These are phyloP conservation scores for Nemapogon koenigi DNA, from an alignment of 2,888 invertebrate species.

Conservation along the genomic window DNA sequence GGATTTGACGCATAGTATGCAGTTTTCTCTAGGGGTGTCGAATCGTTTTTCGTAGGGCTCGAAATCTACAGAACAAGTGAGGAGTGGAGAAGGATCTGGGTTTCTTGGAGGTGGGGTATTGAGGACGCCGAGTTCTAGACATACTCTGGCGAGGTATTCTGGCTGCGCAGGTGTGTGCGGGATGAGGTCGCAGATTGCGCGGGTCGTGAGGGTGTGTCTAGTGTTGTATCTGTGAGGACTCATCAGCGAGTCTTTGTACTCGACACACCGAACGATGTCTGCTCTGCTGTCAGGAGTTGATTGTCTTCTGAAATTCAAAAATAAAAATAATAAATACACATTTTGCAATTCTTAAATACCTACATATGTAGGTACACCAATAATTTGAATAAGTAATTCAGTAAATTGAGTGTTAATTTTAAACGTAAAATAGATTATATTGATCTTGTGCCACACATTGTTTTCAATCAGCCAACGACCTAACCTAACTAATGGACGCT, in stretches of 20 bases:
- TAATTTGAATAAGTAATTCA: too few relatives aligned
- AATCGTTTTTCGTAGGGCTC: constrained; percentile 37
- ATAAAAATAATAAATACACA: neutral
- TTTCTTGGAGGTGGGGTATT: constrained; percentile 26
- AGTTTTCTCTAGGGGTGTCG: constrained; percentile 40
- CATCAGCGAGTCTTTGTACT: constrained; percentile 36
- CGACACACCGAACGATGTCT: constrained; percentile 56
- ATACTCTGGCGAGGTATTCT: constrained; percentile 52
- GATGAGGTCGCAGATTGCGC: constrained; percentile 48
- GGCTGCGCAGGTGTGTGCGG: constrained; percentile 26
- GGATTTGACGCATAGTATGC: constrained; percentile 45
- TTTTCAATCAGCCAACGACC: too few relatives aligned
- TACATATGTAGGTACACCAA: too few relatives aligned
- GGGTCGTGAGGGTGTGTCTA: constrained; percentile 25
- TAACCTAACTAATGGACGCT: too few relatives aligned
- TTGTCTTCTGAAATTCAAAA: constrained; percentile 31
- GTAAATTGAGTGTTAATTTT: too few relatives aligned
- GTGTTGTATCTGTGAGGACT: constrained; percentile 31
- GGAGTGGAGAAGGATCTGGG: constrained; percentile 27
- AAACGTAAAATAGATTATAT: too few relatives aligned
- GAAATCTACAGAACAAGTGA: constrained; percentile 41
- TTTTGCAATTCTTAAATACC: neutral
- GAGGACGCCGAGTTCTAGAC: constrained; percentile 59
- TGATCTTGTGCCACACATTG: too few relatives aligned
- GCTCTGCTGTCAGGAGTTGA: constrained; percentile 47